Evolutionary conservation across 2,113 vertebrate genomes (phyloP).

Genomic region (Erythrocercus mccallii): DNA sequence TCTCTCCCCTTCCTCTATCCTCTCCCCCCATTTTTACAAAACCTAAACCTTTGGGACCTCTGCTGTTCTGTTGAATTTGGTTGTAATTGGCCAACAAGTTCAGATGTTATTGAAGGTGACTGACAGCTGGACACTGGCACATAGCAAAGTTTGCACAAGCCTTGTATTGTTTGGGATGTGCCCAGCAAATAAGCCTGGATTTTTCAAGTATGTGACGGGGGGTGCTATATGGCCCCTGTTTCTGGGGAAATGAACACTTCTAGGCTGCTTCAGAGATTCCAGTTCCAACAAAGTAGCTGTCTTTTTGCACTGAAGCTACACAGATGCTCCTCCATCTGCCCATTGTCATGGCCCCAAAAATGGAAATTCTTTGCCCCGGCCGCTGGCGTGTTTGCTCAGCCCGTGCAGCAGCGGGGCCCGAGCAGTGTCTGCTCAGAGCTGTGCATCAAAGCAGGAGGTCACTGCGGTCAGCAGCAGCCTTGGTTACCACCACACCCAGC

Average conservation of each 20-base stretch:
- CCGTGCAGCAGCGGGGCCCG: neutral
- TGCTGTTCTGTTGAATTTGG: neutral
- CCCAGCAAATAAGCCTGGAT: neutral
- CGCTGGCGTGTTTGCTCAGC: neutral
- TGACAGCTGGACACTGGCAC: neutral
- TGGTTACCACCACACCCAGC: slow-evolving; percentile 37
- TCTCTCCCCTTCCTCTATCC: neutral
- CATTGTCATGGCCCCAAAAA: slow-evolving; percentile 9
- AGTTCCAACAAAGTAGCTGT: neutral
- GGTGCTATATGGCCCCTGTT: neutral
- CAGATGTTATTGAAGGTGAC: neutral
- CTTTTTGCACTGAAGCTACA: neutral
- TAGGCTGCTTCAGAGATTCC: neutral
- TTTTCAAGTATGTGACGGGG: neutral
- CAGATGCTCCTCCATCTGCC: slow-evolving; percentile 20
- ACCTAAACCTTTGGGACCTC: neutral
- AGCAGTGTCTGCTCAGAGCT: neutral
- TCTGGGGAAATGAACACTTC: neutral
- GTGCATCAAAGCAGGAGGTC: slow-evolving; percentile 57
- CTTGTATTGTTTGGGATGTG: neutral
- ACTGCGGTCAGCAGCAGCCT: slow-evolving; percentile 25
- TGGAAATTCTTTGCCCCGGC: neutral
- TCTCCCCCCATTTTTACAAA: neutral
- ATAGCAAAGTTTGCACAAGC: neutral
- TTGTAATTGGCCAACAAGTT: neutral